Percentiles rank a stretch among this genome's conserved stretches.
These are phyloP conservation scores for Nerophis ophidion DNA, from an alignment of 2,113 vertebrate genomes.

Conservation along the genomic window DNA sequence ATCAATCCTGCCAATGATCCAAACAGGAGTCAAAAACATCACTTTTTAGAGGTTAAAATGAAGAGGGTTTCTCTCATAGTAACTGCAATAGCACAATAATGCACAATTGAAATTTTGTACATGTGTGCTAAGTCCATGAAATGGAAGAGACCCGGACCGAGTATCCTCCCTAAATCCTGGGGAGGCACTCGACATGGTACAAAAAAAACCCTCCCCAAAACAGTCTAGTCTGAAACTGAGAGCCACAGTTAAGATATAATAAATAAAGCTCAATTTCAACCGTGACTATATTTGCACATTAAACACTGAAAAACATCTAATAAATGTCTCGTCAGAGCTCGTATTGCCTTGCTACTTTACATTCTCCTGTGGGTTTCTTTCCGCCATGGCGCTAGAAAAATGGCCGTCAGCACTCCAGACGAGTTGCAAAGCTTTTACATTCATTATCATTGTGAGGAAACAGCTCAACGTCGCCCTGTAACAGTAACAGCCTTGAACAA, in stretches of 20 bases:
- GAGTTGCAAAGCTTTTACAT: conserved; percentile 52
- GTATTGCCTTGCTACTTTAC: conserved; percentile 5
- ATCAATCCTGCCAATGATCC: neutral
- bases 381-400: conserved; percentile 16
- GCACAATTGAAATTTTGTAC: conserved; percentile 11
- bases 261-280: conserved; percentile 16
- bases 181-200: neutral
- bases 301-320: conserved; percentile 15
- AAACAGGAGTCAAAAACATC: conserved; percentile 28
- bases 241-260: conserved; percentile 14
- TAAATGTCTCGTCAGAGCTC: conserved; percentile 20
- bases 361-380: conserved; percentile 3
- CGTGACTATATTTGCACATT: neutral
- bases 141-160: conserved; percentile 1
- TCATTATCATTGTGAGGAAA: conserved; percentile 43
- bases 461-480: conserved; percentile 11
- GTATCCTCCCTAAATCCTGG: conserved; percentile 9
- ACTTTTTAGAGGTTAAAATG: conserved; percentile 6
- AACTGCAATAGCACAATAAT: conserved; percentile 19
- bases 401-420: conserved; percentile 20
- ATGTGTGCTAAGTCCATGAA: conserved; percentile 14
- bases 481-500: conserved; percentile 2
- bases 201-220: neutral
- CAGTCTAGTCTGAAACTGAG: neutral
- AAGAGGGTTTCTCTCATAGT: conserved; percentile 15